These are phyloP conservation scores for Phenganax stokvisi DNA, from an alignment of 92 coral and sea anemone species.

Conservation along the genomic window DNA sequence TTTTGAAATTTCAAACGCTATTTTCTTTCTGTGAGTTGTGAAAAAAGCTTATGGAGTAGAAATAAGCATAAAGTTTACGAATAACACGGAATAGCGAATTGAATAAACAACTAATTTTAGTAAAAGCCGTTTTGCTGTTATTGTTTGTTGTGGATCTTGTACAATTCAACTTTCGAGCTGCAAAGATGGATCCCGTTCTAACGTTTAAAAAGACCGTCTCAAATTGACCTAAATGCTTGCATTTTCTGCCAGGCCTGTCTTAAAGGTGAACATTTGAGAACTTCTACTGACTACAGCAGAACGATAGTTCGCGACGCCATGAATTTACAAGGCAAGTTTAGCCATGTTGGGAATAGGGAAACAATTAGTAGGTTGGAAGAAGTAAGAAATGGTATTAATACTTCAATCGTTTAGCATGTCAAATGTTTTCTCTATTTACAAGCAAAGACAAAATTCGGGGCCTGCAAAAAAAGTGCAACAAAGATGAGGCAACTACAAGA, in stretches of 20 bases:
- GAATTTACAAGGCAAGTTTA: neutral
- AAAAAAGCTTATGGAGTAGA: no score
- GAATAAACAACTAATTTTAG: no score
- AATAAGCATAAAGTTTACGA: no score
- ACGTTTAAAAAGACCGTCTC: neutral
- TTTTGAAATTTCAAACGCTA: no score
- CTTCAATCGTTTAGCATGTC: no score
- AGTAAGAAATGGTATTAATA: no score
- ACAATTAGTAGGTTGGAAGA: neutral
- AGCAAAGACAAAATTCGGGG: neutral
- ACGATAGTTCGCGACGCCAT: slow-evolving; percentile 7
- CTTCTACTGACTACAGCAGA: neutral
- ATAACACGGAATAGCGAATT: no score
- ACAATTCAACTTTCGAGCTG: neutral
- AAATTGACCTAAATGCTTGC: neutral
- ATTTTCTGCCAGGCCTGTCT: slow-evolving; percentile 2
- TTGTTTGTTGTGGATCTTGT: neutral
- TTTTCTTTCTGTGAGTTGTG: no score
- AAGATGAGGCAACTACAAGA: neutral
- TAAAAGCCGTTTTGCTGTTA: neutral
- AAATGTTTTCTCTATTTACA: no score
- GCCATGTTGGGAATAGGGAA: neutral
- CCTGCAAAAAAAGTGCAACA: neutral
- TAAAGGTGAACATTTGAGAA: neutral
- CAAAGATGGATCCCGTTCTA: slow-evolving; percentile 10